phyloP scores from a whole-genome alignment of 37 sponge, comb jelly and placozoan genomes.

The Spongilla lacustris region DNA sequence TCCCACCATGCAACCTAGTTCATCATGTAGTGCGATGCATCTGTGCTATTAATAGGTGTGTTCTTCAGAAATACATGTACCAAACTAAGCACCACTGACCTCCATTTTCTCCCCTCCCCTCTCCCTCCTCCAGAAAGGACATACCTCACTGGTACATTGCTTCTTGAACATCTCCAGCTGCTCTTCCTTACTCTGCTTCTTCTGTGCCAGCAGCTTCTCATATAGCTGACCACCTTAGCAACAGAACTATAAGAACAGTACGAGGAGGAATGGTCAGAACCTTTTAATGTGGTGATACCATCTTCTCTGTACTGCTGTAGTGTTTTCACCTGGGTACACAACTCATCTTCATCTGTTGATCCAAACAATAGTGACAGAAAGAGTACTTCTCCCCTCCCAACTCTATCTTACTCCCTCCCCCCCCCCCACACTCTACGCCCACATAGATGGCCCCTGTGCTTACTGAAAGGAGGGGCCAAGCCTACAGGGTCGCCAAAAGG shows the following conservation, averaged over 20 bases:
- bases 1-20: too few relatives aligned
- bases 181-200: constrained; percentile 16
- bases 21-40: too few relatives aligned
- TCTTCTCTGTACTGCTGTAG: constrained; percentile 62
- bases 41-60: too few relatives aligned
- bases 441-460: too few relatives aligned
- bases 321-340: constrained; percentile 38
- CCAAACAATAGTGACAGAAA: neutral
- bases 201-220: constrained; percentile 27
- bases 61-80: too few relatives aligned
- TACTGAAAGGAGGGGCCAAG: too few relatives aligned
- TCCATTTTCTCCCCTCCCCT: too few relatives aligned
- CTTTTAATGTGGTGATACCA: constrained; percentile 68
- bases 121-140: neutral
- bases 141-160: constrained; percentile 29
- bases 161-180: constrained; percentile 20
- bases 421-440: too few relatives aligned
- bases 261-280: neutral
- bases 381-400: neutral
- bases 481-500: too few relatives aligned
- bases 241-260: neutral
- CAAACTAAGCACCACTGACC: too few relatives aligned
- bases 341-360: constrained; percentile 55
- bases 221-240: constrained; percentile 57
- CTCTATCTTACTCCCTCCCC: neutral